These are phyloP conservation scores for Odontomachus brunneus DNA, from an alignment of 1,140 invertebrate species.

Conservation along the genomic window DNA sequence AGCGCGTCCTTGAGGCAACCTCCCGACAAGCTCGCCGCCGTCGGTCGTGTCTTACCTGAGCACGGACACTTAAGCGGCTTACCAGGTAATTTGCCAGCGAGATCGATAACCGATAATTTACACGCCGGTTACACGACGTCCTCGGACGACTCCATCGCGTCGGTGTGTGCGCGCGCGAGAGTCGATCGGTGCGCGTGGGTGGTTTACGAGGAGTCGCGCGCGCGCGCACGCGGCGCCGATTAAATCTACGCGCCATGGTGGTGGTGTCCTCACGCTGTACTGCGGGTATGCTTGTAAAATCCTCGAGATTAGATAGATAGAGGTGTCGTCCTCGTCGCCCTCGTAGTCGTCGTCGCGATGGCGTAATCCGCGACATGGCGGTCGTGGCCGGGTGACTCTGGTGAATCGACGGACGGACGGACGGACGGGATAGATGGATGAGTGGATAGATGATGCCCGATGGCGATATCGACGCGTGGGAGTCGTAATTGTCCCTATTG, in stretches of 20 bases:
- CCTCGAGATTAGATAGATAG: background rate
- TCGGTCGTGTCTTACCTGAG: constrained; percentile 36
- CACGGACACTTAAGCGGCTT: constrained; percentile 57
- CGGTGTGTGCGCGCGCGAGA: too few relatives aligned
- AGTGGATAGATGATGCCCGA: background rate
- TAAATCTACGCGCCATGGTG: constrained; percentile 6
- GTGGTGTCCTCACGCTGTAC: background rate
- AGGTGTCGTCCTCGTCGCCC: background rate
- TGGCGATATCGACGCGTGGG: background rate
- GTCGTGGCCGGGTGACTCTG: too few relatives aligned
- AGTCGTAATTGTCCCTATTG: background rate
- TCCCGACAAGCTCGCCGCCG: constrained; percentile 40
- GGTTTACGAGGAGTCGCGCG: constrained; percentile 54
- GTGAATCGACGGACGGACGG: too few relatives aligned
- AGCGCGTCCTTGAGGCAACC: constrained; percentile 46
- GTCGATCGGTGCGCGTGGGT: constrained; percentile 59
- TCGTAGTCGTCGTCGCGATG: background rate
- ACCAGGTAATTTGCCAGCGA: constrained; percentile 62
- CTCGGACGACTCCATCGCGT: constrained; percentile 56
- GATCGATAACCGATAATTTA: constrained; percentile 72
- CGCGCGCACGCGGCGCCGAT: constrained; percentile 32
- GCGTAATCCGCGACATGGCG: constrained; percentile 36
- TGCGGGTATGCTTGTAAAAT: constrained; percentile 59
- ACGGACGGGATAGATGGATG: too few relatives aligned
- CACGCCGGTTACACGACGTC: constrained; percentile 59